phyloP scores from a whole-genome alignment of 2,797 vertebrate genomes.

The Tenualosa ilisha region DNA sequence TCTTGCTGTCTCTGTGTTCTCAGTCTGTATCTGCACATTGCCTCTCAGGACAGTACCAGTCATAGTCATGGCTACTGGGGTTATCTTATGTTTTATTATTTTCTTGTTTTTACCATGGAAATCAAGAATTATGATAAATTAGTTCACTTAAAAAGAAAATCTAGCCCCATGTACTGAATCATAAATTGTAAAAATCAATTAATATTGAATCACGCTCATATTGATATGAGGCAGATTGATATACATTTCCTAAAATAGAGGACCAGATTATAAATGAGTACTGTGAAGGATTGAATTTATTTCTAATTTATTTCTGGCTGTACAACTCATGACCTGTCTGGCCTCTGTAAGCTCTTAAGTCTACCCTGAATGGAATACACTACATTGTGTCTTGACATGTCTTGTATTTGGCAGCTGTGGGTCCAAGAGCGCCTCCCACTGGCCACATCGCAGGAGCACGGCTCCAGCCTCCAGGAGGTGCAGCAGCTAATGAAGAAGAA shows the following conservation, averaged over 20 bases:
- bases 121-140: no score
- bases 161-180: no score
- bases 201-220: background rate
- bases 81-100: background rate
- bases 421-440: conserved; percentile 88
- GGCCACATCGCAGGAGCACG: conserved; percentile 83
- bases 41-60: no score
- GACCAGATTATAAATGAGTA: background rate
- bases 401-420: conserved; percentile 78
- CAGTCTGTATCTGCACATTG: background rate
- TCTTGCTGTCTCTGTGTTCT: background rate
- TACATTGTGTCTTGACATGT: background rate
- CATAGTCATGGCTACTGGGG: background rate
- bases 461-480: conserved; percentile 83
- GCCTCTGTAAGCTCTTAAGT: background rate
- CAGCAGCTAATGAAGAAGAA: conserved; percentile 96
- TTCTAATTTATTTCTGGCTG: background rate
- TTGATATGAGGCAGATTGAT: background rate
- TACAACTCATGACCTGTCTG: background rate
- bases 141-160: no score
- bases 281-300: background rate
- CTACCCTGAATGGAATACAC: background rate
- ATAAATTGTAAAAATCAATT: no score
- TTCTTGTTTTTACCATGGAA: no score
- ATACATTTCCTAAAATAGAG: background rate